A percentile compares a stretch with the other conserved stretches of the same genome.
phyloP scores from a whole-genome alignment of 53 echinoderm and acorn worm species.

The Echinometra lucunter region DNA sequence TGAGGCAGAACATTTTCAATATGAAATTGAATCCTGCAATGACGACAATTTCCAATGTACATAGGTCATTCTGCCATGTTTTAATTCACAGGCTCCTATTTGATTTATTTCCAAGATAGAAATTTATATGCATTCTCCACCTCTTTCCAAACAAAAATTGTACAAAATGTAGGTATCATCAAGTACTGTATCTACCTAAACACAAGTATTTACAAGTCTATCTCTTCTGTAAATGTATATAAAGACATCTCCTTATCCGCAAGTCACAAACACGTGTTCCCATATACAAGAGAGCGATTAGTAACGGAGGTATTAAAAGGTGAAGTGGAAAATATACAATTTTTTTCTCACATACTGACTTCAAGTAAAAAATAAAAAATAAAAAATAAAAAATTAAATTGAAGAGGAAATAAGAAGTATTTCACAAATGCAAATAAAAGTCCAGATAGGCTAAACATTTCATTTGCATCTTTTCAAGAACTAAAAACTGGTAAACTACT shows the following conservation, averaged over 20 bases:
- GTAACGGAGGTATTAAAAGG: not conserved
- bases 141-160: not conserved
- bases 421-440: not conserved
- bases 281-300: too few species aligned
- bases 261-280: not conserved
- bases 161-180: conserved; percentile 8
- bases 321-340: conserved; percentile 10
- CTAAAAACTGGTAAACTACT: not conserved
- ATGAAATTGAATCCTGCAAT: not conserved
- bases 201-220: conserved; percentile 16
- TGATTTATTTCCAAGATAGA: not conserved
- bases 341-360: not conserved
- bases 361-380: too few species aligned
- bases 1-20: not conserved
- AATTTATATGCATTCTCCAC: not conserved
- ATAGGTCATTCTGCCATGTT: not conserved
- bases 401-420: not conserved
- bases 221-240: not conserved
- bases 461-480: not conserved
- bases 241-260: not conserved
- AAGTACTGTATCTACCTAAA: conserved; percentile 29
- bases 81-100: not conserved
- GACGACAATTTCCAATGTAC: not conserved
- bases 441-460: not conserved
- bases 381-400: too few species aligned